These are phyloP conservation scores for Leucophenga maculata DNA, from an alignment of 2,888 invertebrate genomes.

Conservation along the genomic window DNA sequence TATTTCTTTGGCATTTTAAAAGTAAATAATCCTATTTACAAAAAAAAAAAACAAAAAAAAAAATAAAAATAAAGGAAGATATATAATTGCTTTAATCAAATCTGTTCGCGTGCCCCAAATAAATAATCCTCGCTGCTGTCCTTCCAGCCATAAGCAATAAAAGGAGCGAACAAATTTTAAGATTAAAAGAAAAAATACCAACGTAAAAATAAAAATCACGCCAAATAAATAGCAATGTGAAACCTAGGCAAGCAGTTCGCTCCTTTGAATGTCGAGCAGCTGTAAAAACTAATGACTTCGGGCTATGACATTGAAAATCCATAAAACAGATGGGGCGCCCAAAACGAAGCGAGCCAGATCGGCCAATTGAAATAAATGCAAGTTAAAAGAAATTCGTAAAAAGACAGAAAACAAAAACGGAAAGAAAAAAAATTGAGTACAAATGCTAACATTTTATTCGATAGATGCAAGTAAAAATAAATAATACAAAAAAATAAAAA, in stretches of 20 bases:
- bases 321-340: slow-evolving; percentile 20
- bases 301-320: slow-evolving; percentile 14
- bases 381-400: background rate
- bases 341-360: background rate
- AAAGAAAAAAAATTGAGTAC: background rate
- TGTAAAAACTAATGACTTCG: background rate
- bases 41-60: too few relatives aligned
- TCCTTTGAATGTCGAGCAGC: background rate
- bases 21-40: too few relatives aligned
- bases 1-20: too few relatives aligned
- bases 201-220: background rate
- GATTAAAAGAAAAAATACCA: too few relatives aligned
- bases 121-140: too few relatives aligned
- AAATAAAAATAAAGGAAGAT: too few relatives aligned
- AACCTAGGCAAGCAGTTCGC: background rate
- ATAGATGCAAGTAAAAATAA: background rate
- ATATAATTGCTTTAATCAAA: too few relatives aligned
- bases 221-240: background rate
- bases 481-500: background rate
- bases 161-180: too few relatives aligned
- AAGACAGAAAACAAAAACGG: background rate
- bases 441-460: background rate
- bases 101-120: too few relatives aligned
- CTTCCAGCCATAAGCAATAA: too few relatives aligned
- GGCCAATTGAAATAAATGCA: background rate